phyloP scores from a whole-genome alignment of 2,797 vertebrate genomes.

The Intellagama lesueurii region DNA sequence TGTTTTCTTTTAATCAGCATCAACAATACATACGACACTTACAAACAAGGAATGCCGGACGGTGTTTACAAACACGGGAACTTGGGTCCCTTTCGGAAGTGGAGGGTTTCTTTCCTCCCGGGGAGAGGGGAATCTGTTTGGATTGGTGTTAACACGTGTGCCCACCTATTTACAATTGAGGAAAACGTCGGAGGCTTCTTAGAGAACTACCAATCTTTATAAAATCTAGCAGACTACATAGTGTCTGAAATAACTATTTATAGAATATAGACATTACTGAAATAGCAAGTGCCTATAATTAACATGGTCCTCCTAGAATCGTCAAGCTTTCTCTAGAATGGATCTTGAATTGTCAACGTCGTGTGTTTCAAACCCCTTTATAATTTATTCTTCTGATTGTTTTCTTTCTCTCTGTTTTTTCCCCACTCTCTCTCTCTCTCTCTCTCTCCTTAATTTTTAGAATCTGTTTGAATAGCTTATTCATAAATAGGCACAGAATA shows the following conservation, averaged over 20 bases:
- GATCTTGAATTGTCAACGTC: conserved; percentile 73
- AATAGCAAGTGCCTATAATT: conserved; percentile 94
- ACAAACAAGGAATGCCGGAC: conserved; percentile 99
- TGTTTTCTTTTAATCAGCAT: conserved; percentile 96
- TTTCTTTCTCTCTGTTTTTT: conserved; percentile 34
- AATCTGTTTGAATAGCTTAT: conserved; percentile 73
- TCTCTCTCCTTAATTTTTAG: conserved; percentile 54
- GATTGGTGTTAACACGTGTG: conserved; percentile 79
- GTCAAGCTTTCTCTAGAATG: conserved; percentile 90
- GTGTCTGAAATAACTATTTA: conserved; percentile 99
- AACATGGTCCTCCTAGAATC: conserved; percentile 83
- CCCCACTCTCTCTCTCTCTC: background rate
- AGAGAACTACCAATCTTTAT: conserved; percentile 97
- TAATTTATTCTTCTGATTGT: background rate
- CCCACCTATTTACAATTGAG: conserved; percentile 91
- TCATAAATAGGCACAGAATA: conserved; percentile 95
- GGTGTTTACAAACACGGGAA: conserved; percentile 95
- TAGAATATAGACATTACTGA: conserved; percentile 99
- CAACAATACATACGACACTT: conserved; percentile 99
- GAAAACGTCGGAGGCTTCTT: conserved; percentile 91
- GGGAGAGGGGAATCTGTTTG: background rate
- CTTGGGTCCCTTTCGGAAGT: conserved; percentile 88
- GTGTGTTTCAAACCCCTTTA: conserved; percentile 73
- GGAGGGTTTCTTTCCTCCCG: conserved; percentile 72
- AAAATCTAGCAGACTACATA: conserved; percentile 99